Evolutionary conservation across 2,797 vertebrate genomes (phyloP), one percentile per base, ranked within the genome.

Genomic region (Melanotaenia pygmaea): DNA sequence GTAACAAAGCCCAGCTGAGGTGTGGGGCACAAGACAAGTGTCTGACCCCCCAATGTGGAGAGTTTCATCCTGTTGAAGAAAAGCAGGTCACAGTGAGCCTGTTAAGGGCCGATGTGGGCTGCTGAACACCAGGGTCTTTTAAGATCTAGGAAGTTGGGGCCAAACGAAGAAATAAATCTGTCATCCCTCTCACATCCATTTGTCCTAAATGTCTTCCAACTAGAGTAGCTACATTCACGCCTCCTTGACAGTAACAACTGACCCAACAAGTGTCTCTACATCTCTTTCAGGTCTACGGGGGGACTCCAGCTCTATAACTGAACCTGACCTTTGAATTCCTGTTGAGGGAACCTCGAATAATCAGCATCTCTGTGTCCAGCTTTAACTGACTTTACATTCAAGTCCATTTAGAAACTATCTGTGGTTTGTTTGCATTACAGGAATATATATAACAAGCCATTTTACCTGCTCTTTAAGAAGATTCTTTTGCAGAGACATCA

Each of bases 141-240:
- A 61, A 58, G 64, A 81, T 64, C 59, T 75, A 80, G 66, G 69
- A 85, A 28, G 73, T 61, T 59, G 26, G 59, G 16, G 53, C 53
- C 37, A 67, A 84, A 79, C 61, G 28, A 14, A 81, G 70, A 77
- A 74, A 82, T 87, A 59, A 79, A 84, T 85, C 70, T 86, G 79
- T 82, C 77, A 73, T 80, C 77, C 62, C 67, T 63, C 60, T 81
- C 37, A 56, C 43, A 67, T 65, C 68, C 64, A 64, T 78, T 66
- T 71, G 64, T 84, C 68, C 60, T 34, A 59, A 60, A 69, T 47
- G 37, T 77, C 59, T 37, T 76, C 59, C 50, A 65, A 83, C 40
- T 70, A 72, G 56, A 83, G 64, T 53, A 76, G 65, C 75, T 79
- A 79, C 71, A 81, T 65, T 59, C 43, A 60, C 57, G 38, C 28